A percentile compares a stretch with the other conserved stretches of the same genome.
Conservation (phyloP, 2,113 vertebrate species). For the Sinocyclocheilus grahami region DNA sequence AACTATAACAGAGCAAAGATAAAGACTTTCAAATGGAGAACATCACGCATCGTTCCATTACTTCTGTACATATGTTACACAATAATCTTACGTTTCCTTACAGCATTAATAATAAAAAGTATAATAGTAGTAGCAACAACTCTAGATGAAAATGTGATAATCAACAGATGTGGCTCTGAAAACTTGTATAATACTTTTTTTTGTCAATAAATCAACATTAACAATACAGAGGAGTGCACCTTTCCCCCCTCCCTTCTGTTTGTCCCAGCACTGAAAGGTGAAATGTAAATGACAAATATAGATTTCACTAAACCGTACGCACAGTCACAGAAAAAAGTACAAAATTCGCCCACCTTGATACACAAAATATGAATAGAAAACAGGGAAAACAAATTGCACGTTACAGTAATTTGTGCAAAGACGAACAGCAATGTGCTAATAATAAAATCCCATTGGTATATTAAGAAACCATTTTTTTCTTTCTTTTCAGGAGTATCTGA, state of each 20-base stretch:
- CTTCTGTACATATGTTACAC: slow-evolving; percentile 78
- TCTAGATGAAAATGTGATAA: slow-evolving; percentile 72
- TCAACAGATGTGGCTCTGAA: slow-evolving; percentile 74
- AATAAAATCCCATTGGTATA: slow-evolving; percentile 80
- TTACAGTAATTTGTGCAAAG: slow-evolving; percentile 83
- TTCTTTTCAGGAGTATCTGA: slow-evolving; percentile 80
- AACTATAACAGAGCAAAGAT: slow-evolving; percentile 74
- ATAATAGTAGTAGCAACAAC: slow-evolving; percentile 69
- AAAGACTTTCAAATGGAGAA: slow-evolving; percentile 80
- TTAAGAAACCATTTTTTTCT: slow-evolving; percentile 72
- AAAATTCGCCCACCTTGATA: slow-evolving; percentile 80
- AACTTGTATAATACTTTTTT: slow-evolving; percentile 66
- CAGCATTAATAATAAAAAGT: slow-evolving; percentile 72
- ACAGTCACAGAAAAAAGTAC: slow-evolving; percentile 79
- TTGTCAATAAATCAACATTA: slow-evolving; percentile 53
- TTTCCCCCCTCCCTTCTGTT: slow-evolving; percentile 62
- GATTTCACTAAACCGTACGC: slow-evolving; percentile 80
- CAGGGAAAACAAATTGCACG: slow-evolving; percentile 72
- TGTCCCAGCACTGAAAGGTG: slow-evolving; percentile 76
- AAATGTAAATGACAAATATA: slow-evolving; percentile 78
- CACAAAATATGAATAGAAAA: slow-evolving; percentile 76
- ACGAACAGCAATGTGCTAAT: slow-evolving; percentile 85
- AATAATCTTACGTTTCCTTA: slow-evolving; percentile 72
- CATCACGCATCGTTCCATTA: slow-evolving; percentile 72
- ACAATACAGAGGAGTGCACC: slow-evolving; percentile 70